phyloP scores from a whole-genome alignment of 2,888 invertebrate species.

The Opisthograptis luteolata region DNA sequence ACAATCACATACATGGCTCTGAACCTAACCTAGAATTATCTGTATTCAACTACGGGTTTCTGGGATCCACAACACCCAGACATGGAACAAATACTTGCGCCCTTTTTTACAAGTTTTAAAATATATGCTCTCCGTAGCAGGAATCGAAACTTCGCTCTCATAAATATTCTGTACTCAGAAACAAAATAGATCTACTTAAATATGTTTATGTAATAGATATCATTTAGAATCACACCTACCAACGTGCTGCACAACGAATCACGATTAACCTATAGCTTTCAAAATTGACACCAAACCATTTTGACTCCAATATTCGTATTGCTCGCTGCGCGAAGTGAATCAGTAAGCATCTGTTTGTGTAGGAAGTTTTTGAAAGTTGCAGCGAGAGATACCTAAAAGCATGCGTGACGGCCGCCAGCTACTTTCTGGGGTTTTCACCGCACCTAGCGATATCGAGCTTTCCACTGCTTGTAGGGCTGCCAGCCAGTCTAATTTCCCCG shows the following conservation, averaged over 20 bases:
- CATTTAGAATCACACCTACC: too few species aligned
- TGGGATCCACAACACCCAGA: too few species aligned
- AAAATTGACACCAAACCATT: neutral
- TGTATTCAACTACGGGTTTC: too few species aligned
- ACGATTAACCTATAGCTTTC: neutral
- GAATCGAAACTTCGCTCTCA: too few species aligned
- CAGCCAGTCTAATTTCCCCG: slow-evolving; percentile 33
- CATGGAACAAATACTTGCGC: too few species aligned
- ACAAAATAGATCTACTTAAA: too few species aligned
- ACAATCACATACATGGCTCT: too few species aligned
- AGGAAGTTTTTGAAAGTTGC: slow-evolving; percentile 43
- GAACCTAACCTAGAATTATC: too few species aligned
- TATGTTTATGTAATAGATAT: too few species aligned
- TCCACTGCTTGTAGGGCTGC: slow-evolving; percentile 58
- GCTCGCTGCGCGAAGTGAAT: slow-evolving; percentile 12
- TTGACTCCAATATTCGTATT: slow-evolving; percentile 2
- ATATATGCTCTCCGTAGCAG: too few species aligned
- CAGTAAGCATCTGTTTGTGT: slow-evolving; percentile 27
- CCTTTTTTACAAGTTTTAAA: too few species aligned
- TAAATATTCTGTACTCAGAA: too few species aligned
- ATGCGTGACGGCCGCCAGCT: slow-evolving; percentile 55
- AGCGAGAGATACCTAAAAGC: slow-evolving; percentile 46
- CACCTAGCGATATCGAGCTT: slow-evolving; percentile 71
- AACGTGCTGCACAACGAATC: neutral
- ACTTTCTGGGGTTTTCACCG: slow-evolving; percentile 71